Base-by-base conservation (phyloP, 2,797 vertebrate genomes). In the Hemibagrus guttatus region DNA sequence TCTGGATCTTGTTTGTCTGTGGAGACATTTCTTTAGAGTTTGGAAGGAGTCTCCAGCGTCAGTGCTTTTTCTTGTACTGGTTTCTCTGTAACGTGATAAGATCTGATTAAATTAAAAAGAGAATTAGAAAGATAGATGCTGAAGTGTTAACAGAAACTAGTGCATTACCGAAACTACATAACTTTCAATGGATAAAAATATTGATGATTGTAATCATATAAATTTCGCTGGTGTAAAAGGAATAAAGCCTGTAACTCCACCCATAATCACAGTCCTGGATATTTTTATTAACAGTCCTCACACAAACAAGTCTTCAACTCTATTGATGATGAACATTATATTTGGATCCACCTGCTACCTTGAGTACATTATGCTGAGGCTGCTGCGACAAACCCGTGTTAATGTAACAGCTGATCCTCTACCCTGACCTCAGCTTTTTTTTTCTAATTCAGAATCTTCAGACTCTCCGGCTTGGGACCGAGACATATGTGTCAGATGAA, bases 341-440 rank as follows among this genome's bases (percentile, higher is more conserved):
- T 66, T 28, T 52, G 16, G 63, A 52, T 52, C 54, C 63, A 59
- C 63, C 52, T 71, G 56, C 72, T 63, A 69, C 71, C 17, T 80
- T 21, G 14, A 42, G n/a, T 42, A 72, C 35, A 11, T 14, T 31
- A 21, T 26, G 8, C 19, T 42, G 23, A 31, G 68, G 31, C 26
- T 81, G 64, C 88, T 21, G 87, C 89, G 83, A 83, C 79, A 28
- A 39, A 74, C 64, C 75, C 80, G 58, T 92, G 92, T 86, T 93
- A 93, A 94, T 94, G 89, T 89, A 92, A 87, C 92, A 93, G 92
- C 92, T 93, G 92, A 94, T 93, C 91, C 88, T 90, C 90, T 90
- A 87, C 82, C 81, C 46, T 84, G 90, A 83, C 76, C 87, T 88
- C 85, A 88, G 85, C 86, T 21, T 49, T 9, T n/a, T 64, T 21